Percentiles rank a stretch among this genome's conserved stretches.
Conservation (phyloP, 2,797 vertebrate genomes). For the Rachycentron canadum region DNA sequence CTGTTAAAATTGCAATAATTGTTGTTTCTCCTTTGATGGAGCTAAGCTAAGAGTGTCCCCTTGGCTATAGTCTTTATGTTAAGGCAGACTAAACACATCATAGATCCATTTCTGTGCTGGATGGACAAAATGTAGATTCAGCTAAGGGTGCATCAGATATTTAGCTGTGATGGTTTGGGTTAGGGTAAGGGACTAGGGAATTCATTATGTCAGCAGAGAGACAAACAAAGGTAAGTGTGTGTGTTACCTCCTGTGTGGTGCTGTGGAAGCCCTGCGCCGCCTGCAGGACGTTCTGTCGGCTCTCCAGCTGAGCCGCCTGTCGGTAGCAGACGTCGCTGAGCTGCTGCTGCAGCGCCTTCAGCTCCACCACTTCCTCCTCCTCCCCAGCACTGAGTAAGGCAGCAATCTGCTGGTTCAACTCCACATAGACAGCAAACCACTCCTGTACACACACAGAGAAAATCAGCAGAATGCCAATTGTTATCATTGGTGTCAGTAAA, state of each 20-base stretch:
- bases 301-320: constrained; percentile 97
- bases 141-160: no score
- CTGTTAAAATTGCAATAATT: not conserved
- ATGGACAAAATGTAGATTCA: not conserved
- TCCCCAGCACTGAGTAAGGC: constrained; percentile 93
- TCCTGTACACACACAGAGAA: constrained; percentile 82
- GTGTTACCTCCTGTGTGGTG: constrained; percentile 93
- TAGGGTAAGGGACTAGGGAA: not conserved
- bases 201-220: not conserved
- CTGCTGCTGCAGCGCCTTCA: constrained; percentile 95
- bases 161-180: not conserved
- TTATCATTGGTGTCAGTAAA: not conserved
- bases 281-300: constrained; percentile 95
- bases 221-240: not conserved
- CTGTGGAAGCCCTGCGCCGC: constrained; percentile 95
- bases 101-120: not conserved
- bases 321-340: constrained; percentile 98
- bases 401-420: constrained; percentile 98
- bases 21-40: not conserved
- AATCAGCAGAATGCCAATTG: not conserved
- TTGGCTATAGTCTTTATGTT: no score
- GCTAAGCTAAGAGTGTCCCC: not conserved
- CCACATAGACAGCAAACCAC: constrained; percentile 99
- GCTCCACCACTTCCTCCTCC: constrained; percentile 94
- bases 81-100: no score